Base-by-base conservation (phyloP, 1,140 invertebrate genomes). In the Neodiprion fabricii region DNA sequence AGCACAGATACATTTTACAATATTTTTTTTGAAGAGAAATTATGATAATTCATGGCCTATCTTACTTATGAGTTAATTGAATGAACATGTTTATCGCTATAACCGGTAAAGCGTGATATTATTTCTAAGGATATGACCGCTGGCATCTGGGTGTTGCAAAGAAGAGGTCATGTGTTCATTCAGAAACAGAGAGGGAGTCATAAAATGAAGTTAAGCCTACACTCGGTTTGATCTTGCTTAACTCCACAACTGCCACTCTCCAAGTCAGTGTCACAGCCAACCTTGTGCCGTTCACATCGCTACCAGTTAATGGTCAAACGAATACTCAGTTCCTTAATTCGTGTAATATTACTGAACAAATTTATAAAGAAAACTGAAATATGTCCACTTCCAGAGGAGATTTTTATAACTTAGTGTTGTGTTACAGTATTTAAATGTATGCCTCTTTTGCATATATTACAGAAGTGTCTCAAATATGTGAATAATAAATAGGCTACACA, bases 251-350 rank as follows among this genome's bases (percentile, higher is more conserved):
- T 14, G n/a, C 53, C 53, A 61, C n/a, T 61, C 53, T 61, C 53
- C 53, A 61, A 61, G 53, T 5, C 53, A 61, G 53, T 61, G 53
- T 61, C 53, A 61, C 53, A 17, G n/a, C 53, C n/a, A 61, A 17
- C 53, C 53, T 61, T 61, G 53, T 61, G 53, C 53, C 53, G 53
- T 61, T 61, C 53, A 11, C 53, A 61, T 61, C 53, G 53, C 53
- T 61, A 12, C n/a, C 4, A 12, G 53, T 61, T 61, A 61, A 3
- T 61, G n/a, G 53, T 61, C n/a, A 17, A 40, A 40, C 5, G 28
- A 40, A 40, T 40, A 40, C 28, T 40, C 5, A 17, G 4, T 61
- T 61, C 0, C 11, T 61, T 7, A 9, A 61, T 61, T 14, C 53
- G 9, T 8, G 53, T 12, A 61, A 61, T 61, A 61, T 61, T 5